Evolutionary conservation across 1,140 invertebrate genomes (phyloP), one percentile per base, ranked within the genome.

Genomic region (Ceratina calcarata): DNA sequence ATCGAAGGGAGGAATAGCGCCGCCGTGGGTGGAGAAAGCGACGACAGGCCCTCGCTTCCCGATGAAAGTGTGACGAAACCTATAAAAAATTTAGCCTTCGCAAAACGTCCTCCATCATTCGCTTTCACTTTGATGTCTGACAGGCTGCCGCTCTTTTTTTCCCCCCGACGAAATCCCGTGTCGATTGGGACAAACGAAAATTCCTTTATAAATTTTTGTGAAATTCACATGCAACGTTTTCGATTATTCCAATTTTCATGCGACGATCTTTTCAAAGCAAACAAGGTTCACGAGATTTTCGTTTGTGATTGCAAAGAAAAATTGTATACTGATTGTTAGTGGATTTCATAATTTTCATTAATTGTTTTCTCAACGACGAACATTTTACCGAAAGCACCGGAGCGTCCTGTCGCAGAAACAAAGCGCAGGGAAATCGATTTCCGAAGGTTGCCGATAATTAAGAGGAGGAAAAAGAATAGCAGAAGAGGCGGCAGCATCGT

Each of bases 31-130:
- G 66, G 65, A 58, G 16, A 64, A 68, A 55, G 53, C 32, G 79
- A 53, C 70, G 75, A 69, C 58, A 75, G 76, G 74, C n/a, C 32
- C 69, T 84, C 68, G 27, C 58, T 55, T 32, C 49, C 45, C 45
- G 69, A 74, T 72, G 82, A 73, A 84, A 81, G 70, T 81, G 68
- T 84, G 78, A 77, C 65, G 74, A 84, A 75, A 84, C 66, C 57
- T 20, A 78, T 81, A 70, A 74, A 78, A 84, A 70, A 84, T 85
- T 85, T 65, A 73, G 53, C 18, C 58, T 45, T 65, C 53, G 20
- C 32, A 12, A 51, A 22, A 13, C 2, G 8, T 12, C 16, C 10
- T 27, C 16, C 16, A 6, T 68, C 49, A 4, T 51, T 15, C 2
- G 20, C n/a, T 22, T 49, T 24, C 3, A 22, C 65, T 22, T 24